These are phyloP conservation scores for Seriola quinqueradiata DNA, from an alignment of 2,113 vertebrate genomes.

Conservation along the genomic window DNA sequence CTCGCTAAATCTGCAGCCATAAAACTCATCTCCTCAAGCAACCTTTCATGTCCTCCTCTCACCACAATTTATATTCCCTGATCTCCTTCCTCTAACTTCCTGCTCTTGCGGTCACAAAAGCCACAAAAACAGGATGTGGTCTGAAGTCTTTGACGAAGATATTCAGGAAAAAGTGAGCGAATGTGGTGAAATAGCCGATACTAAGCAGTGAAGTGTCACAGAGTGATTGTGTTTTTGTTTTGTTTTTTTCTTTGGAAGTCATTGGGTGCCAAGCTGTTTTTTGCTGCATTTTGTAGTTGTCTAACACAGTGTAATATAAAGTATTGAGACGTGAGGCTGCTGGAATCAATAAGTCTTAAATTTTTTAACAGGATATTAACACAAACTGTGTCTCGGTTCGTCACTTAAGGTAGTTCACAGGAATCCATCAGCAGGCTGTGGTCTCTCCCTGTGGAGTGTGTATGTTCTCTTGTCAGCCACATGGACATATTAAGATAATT, in stretches of 20 bases:
- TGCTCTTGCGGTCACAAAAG: not conserved
- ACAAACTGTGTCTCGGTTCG: not conserved
- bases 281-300: not conserved
- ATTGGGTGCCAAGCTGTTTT: no score
- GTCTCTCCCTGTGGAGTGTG: no score
- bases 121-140: constrained; percentile 20
- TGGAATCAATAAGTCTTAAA: not conserved
- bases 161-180: not conserved
- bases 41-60: constrained; percentile 30
- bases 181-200: no score
- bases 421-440: not conserved
- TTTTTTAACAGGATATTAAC: not conserved
- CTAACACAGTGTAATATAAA: not conserved
- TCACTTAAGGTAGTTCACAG: not conserved
- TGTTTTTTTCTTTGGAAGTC: no score
- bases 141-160: constrained; percentile 10
- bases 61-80: not conserved
- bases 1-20: constrained; percentile 1
- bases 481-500: no score
- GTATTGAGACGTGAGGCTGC: not conserved
- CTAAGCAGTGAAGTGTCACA: not conserved
- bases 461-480: no score
- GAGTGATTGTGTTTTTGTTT: no score
- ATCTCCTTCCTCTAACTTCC: constrained; percentile 11
- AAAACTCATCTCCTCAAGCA: constrained; percentile 3